A percentile compares a stretch with the other conserved stretches of the same genome.
These are phyloP conservation scores for Dolichopus griseipennis DNA, from an alignment of 2,888 invertebrate species.

Conservation along the genomic window DNA sequence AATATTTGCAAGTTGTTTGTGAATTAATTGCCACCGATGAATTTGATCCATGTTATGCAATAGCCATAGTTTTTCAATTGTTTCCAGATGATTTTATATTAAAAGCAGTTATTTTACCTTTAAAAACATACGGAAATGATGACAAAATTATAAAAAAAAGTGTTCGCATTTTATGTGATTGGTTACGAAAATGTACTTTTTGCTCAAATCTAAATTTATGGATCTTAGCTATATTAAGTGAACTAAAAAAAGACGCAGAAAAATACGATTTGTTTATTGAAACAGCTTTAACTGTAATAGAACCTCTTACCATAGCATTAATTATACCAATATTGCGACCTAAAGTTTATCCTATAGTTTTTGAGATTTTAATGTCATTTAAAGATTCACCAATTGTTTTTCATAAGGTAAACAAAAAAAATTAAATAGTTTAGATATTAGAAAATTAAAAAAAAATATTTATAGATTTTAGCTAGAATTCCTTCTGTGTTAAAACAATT, in stretches of 20 bases:
- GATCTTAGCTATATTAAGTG: conserved; percentile 55
- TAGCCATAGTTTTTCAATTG: conserved; percentile 38
- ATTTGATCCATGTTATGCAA: conserved; percentile 34
- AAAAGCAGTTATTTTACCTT: conserved; percentile 35
- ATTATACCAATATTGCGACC: conserved; percentile 49
- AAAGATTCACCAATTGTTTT: conserved; percentile 54
- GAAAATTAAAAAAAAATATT: conserved; percentile 13
- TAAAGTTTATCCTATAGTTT: conserved; percentile 53
- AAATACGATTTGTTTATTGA: conserved; percentile 50
- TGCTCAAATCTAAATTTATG: conserved; percentile 57
- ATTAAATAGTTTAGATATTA: background rate
- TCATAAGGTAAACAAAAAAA: conserved; percentile 47
- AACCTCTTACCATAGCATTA: conserved; percentile 50
- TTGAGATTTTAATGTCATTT: conserved; percentile 54
- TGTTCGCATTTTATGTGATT: conserved; percentile 53
- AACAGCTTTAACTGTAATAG: conserved; percentile 51
- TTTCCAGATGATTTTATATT: conserved; percentile 34
- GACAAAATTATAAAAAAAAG: conserved; percentile 26
- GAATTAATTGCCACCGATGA: conserved; percentile 30
- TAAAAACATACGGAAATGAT: conserved; percentile 30
- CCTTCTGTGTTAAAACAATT: conserved; percentile 47
- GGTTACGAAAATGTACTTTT: conserved; percentile 56
- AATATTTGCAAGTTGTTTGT: background rate
- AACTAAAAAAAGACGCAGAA: conserved; percentile 52
- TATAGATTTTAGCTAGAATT: conserved; percentile 46